Evolutionary conservation across 2,113 vertebrate genomes (phyloP), one percentile per base, ranked within the genome.

Genomic region (Alosa alosa): DNA sequence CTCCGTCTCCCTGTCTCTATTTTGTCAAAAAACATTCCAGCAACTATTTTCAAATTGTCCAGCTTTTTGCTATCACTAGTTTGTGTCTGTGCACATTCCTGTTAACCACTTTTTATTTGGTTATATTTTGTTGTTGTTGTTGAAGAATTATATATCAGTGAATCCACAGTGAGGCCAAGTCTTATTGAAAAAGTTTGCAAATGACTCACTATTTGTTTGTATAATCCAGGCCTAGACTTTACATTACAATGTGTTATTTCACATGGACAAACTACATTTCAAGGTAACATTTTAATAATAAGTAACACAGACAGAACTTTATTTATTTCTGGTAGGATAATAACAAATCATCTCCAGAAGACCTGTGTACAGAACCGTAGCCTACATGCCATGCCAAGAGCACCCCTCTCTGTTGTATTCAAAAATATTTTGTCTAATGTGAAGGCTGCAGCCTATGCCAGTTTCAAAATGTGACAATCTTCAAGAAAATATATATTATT

Each of bases 11-110:
- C 44, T 39, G 31, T 81, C 18, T 83, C 45, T 52, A 20, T 78
- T 15, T 90, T 89, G 85, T 91, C 68, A 41, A 90, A 86, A 75
- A 88, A 91, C 84, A 86, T 92, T 85, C 88, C 91, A 91, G 89
- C 85, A 86, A 87, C 86, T 89, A 55, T 78, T 88, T 88, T 45
- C 87, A 85, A 87, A 81, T 81, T 8, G 18, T 15, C 64, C 64
- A 72, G 64, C 64, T 15, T 72, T 36, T 25, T 36, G 25, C 25
- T 72, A 36, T 72, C 64, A 72, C 64, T 72, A 72, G n/a, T 36
- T 36, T 25, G 31, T 72, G 25, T 72, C 64, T 72, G 64, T 72
- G 64, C 64, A 72, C 64, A 72, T 72, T 72, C 25, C 64, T 36
- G n/a, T 36, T 72, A 72, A 72, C 64, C 64, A 72, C 64, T 72